Evolutionary conservation across 2,888 invertebrate species (phyloP).

Genomic region (Flexamia atlantica): DNA sequence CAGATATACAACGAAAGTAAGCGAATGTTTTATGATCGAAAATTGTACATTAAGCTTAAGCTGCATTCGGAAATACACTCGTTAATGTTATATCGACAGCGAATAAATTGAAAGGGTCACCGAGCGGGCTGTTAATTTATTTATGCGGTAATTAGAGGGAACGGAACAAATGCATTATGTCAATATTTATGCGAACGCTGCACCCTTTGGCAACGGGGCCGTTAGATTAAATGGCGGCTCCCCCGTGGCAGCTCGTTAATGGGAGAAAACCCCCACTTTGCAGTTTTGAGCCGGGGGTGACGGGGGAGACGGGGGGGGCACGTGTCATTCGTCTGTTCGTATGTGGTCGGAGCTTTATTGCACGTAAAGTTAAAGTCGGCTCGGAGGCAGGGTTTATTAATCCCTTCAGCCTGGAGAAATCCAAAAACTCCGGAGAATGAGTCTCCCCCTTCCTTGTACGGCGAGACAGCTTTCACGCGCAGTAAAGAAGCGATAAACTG

Average conservation of each 20-base stretch:
- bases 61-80: no score
- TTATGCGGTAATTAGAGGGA: slow-evolving; percentile 32
- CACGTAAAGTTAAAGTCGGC: slow-evolving; percentile 20
- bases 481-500: background rate
- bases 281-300: background rate
- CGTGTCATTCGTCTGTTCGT: slow-evolving; percentile 42
- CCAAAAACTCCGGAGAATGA: background rate
- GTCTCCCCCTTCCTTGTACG: background rate
- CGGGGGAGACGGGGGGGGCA: slow-evolving; percentile 18
- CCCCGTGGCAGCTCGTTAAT: slow-evolving; percentile 45
- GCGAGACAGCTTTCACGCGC: background rate
- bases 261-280: slow-evolving; percentile 45
- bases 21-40: no score
- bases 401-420: background rate
- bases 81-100: slow-evolving; percentile 2
- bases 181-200: slow-evolving; percentile 52
- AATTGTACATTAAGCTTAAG: no score
- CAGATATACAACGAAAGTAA: no score
- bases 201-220: slow-evolving; percentile 36
- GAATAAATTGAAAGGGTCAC: background rate
- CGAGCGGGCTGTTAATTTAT: slow-evolving; percentile 14
- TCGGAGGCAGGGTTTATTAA: slow-evolving; percentile 48
- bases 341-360: slow-evolving; percentile 34
- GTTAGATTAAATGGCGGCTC: slow-evolving; percentile 50
- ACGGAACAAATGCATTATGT: slow-evolving; percentile 49